Base-by-base conservation (phyloP, 2,797 vertebrate species). In the Bryconaethiops microstoma region DNA sequence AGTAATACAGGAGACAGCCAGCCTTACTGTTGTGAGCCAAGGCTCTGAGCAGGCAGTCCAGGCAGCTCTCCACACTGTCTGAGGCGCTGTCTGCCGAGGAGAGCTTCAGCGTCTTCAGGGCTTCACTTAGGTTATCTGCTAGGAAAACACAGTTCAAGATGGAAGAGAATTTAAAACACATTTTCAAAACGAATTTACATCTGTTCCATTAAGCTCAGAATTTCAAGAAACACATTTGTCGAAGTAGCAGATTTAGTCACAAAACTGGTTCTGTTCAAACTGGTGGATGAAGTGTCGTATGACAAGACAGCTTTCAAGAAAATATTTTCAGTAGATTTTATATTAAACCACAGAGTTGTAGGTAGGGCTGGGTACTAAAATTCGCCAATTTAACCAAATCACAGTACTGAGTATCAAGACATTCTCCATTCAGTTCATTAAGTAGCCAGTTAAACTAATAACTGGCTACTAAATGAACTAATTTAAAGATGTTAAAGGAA, bases 31-130 rank as follows among this genome's bases (percentile, higher is more conserved):
- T 98, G 88, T 96, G 95, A 90, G 94, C 92, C 84, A 99, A 92
- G 5, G 96, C 97, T 92, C 97, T 97, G 86, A 99, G 96, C 88
- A 99, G 91, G 88, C 96, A 97, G 92, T 99, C 97, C 93, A 99
- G 94, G 76, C 96, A 97, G 89, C 95, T 95, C 88, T 99, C 97
- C 89, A 96, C 92, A 70, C 93, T 95, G 91, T 96, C 97, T 42
- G 95, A 90, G 79, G 94, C 87, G 85, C 92, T 93, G 91, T 97
- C 96, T 77, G 91, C 91, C 19, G 95, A 95, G 21, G 95, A 95
- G 79, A 99, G 93, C 94, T 98, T 98, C 93, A 99, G 95, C 83
- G 96, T 97, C 93, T 97, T 96, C 91, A 99, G 91, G 86, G 96
- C 95, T 39, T 98, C 96, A 70, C 94, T 97, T 88, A 99, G 93